Evolutionary conservation across 1,140 invertebrate species (phyloP).

Genomic region (Calosoma granatense): DNA sequence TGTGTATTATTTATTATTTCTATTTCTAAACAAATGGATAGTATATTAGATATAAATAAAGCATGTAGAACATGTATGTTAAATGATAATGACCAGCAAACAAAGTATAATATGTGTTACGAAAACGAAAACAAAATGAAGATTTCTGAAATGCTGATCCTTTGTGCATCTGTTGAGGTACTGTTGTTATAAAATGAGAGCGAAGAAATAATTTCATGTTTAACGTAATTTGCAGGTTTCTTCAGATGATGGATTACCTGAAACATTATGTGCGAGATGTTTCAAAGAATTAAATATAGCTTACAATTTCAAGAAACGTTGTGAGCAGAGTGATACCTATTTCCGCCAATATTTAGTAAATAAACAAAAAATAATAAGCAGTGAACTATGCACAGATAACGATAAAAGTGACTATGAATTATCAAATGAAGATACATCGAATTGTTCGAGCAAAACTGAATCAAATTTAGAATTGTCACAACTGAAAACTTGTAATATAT

Average conservation of each 20-base stretch:
- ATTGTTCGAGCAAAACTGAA: no score
- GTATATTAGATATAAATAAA: not conserved
- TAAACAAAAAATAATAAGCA: not conserved
- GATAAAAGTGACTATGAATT: not conserved
- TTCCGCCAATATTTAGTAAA: not conserved
- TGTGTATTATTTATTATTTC: no score
- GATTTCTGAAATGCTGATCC: not conserved
- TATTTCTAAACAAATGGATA: no score
- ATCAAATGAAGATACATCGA: not conserved
- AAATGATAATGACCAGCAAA: not conserved
- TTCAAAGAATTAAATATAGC: not conserved
- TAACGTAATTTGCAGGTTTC: not conserved
- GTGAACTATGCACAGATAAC: not conserved
- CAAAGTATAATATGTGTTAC: not conserved
- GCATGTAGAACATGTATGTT: not conserved
- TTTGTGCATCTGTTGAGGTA: not conserved
- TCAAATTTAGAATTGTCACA: no score
- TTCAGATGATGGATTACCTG: not conserved
- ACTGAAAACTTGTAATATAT: not conserved
- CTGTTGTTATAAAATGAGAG: not conserved
- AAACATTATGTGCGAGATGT: not conserved
- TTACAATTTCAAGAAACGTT: not conserved
- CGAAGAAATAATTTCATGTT: not conserved
- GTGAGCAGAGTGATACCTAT: not conserved
- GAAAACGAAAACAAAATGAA: not conserved